Evolutionary conservation across 2,797 vertebrate species (phyloP).

Genomic region (Catharus ustulatus): DNA sequence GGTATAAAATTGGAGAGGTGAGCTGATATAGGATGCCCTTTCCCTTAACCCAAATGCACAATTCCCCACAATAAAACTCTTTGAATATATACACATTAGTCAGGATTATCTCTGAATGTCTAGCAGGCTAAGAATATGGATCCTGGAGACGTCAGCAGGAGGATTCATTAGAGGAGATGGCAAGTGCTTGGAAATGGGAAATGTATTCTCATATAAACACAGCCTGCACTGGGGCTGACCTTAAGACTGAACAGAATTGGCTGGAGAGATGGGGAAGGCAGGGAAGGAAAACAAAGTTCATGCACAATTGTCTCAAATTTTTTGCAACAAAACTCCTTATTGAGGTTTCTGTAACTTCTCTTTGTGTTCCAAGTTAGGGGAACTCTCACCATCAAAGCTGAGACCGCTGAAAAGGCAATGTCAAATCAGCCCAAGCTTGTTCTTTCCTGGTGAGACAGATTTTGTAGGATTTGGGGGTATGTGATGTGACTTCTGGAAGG

Average conservation of each 20-base stretch:
- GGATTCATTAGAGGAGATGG: slow-evolving; percentile 56
- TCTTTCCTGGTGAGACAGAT: background rate
- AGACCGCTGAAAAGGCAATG: background rate
- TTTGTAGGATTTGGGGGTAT: background rate
- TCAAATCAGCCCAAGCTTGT: background rate
- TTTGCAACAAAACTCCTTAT: background rate
- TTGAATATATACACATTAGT: slow-evolving; percentile 58
- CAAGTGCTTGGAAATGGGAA: slow-evolving; percentile 63
- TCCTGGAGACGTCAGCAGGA: slow-evolving; percentile 45
- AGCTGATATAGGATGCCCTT: slow-evolving; percentile 40
- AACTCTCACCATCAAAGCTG: background rate
- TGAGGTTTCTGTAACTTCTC: background rate
- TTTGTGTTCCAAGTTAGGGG: background rate
- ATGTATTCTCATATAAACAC: slow-evolving; percentile 54
- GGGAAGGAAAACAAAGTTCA: slow-evolving; percentile 15
- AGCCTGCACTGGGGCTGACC: slow-evolving; percentile 67
- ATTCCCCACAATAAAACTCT: slow-evolving; percentile 38
- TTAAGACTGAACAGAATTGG: slow-evolving; percentile 15
- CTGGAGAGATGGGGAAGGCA: background rate
- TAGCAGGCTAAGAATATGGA: slow-evolving; percentile 45
- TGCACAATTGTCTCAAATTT: background rate
- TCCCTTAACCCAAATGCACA: slow-evolving; percentile 10
- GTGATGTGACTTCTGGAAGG: background rate
- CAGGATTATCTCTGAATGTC: slow-evolving; percentile 62
- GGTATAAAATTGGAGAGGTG: slow-evolving; percentile 47